Evolutionary conservation across 1,140 invertebrate genomes (phyloP), one percentile per base, ranked within the genome.

Genomic region (Phortica variegata): DNA sequence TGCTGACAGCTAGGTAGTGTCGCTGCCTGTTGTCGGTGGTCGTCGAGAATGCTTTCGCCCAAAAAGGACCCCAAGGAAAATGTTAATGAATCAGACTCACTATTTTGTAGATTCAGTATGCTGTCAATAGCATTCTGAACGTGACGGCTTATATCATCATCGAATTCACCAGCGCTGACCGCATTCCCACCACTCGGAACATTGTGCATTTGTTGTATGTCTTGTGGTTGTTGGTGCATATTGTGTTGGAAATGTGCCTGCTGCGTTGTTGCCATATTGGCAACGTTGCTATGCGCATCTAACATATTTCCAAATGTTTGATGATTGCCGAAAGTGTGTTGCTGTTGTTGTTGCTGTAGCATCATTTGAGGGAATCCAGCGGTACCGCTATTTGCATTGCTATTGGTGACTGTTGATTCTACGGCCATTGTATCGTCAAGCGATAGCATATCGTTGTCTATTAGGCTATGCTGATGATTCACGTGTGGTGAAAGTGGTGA

Each of bases 51-150:
- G 31, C 73, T 72, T 33, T 76, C 73, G 13, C 70, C 68, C 8
- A 76, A 48, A 12, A 76, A 62, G 1, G 73, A 73, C 6, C 72
- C 72, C 44, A 76, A 45, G 10, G 73, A 73, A 47, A 73, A 73
- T 52, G 75, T 71, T 32, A 76, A 31, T 8, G 73, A 74, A 23
- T 66, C 66, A 13, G 40, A 52, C 44, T 70, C 73, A 45, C 70
- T 75, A 38, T 81, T 79, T 60, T 87, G 86, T 49, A 88, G 73
- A 74, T 87, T 88, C 19, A 88, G 77, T 58, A 89, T 89, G 60
- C 85, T 87, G 60, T 89, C 86, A 45, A 89, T 89, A 39, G 87
- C 87, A 52, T 84, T 86, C 69, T 88, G 86, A 31, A 89, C 86
- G 65, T 89, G 87, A 8, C 86, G 84, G 47, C 85, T 86, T 34